Percentiles rank a stretch among this genome's conserved stretches.
Evolutionary conservation across 2,797 vertebrate species (phyloP).

Genomic region (Acrossocheilus wenchowensis): DNA sequence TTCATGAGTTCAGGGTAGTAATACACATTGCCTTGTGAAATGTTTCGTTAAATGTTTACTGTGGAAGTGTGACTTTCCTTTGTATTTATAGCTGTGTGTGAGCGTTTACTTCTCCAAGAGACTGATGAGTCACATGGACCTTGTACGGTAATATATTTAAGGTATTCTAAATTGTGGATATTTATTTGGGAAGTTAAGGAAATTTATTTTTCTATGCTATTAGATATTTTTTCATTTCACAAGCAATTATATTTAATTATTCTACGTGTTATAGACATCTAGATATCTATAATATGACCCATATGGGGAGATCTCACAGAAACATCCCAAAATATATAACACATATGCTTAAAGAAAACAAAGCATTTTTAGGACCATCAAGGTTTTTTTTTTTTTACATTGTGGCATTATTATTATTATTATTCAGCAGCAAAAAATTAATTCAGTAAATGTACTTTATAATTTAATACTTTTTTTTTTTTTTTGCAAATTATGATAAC

Average conservation of each 20-base stretch:
- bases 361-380: neutral
- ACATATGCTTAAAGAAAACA: neutral
- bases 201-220: constrained; percentile 76
- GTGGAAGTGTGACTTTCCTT: constrained; percentile 30
- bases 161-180: constrained; percentile 60
- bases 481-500: neutral
- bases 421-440: neutral
- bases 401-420: neutral
- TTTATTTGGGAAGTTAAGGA: constrained; percentile 72
- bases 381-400: neutral
- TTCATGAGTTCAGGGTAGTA: constrained; percentile 26
- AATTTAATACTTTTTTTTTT: neutral
- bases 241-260: constrained; percentile 37
- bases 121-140: constrained; percentile 51
- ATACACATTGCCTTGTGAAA: neutral
- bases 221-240: constrained; percentile 71
- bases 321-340: neutral
- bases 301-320: neutral
- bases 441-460: no score
- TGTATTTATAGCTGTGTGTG: neutral
- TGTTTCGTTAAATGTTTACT: neutral
- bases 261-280: neutral
- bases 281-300: neutral
- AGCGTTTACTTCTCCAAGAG: constrained; percentile 4
- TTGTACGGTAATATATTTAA: constrained; percentile 61